A percentile compares a stretch with the other conserved stretches of the same genome.
Evolutionary conservation across 2,113 vertebrate genomes (phyloP).

Genomic region (Tiliqua scincoides): DNA sequence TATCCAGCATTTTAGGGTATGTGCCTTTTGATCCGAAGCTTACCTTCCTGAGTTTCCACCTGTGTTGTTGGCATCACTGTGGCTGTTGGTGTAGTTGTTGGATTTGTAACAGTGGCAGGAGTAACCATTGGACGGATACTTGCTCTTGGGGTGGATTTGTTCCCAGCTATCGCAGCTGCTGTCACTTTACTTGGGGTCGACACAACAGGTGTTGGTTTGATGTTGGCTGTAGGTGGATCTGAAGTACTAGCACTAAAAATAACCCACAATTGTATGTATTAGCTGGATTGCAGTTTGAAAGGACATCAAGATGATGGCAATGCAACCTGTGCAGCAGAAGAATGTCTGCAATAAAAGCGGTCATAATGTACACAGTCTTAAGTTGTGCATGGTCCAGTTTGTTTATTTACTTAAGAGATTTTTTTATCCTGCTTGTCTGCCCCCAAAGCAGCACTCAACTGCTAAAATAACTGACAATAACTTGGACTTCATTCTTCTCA

Average conservation of each 20-base stretch:
- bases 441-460: too few species aligned
- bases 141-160: constrained; percentile 94
- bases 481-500: too few species aligned
- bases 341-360: too few species aligned
- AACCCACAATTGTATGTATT: not conserved
- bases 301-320: not conserved
- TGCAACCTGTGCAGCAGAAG: not conserved
- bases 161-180: constrained; percentile 89
- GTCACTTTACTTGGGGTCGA: constrained; percentile 91
- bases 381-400: too few species aligned
- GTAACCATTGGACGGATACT: constrained; percentile 99
- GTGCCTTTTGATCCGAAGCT: not conserved
- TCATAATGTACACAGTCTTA: too few species aligned
- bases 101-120: constrained; percentile 91
- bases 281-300: not conserved
- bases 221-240: constrained; percentile 97
- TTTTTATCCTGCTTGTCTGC: too few species aligned
- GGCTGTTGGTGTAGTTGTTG: constrained; percentile 92
- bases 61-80: constrained; percentile 99
- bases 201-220: constrained; percentile 95
- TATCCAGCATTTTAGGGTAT: not conserved
- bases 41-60: constrained; percentile 95
- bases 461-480: too few species aligned
- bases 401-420: too few species aligned
- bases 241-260: constrained; percentile 88